Evolutionary conservation across 2,888 invertebrate species (phyloP).

Genomic region (Nomada ferruginata): DNA sequence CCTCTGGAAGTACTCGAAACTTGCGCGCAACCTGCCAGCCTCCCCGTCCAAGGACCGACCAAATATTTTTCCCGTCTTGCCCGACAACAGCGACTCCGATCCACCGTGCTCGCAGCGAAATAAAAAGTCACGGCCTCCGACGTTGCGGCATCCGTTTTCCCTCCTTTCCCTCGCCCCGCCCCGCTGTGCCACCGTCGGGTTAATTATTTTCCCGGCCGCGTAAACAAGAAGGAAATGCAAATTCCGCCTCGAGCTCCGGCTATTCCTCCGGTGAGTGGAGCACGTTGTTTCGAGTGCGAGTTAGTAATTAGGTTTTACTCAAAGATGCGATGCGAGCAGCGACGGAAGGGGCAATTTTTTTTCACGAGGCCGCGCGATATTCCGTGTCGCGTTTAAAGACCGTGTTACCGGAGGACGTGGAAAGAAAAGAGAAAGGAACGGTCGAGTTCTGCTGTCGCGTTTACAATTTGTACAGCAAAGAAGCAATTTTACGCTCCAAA

Average conservation of each 20-base stretch:
- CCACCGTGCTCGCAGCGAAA: conserved; percentile 4
- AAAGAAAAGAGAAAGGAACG: no score
- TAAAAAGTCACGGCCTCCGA: conserved; percentile 28
- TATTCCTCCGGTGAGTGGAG: conserved; percentile 15
- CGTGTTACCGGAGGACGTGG: not conserved
- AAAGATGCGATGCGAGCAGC: not conserved
- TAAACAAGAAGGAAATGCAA: conserved; percentile 55
- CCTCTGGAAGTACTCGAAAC: conserved; percentile 55
- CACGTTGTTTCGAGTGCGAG: conserved; percentile 44
- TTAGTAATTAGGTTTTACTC: conserved; percentile 53
- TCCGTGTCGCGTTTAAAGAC: conserved; percentile 13
- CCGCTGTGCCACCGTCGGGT: conserved; percentile 17
- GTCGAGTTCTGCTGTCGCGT: not conserved
- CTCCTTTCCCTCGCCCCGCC: not conserved
- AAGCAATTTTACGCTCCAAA: conserved; percentile 53
- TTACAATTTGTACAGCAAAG: conserved; percentile 23
- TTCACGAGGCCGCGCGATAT: not conserved
- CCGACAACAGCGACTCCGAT: conserved; percentile 16
- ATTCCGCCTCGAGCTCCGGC: conserved; percentile 8
- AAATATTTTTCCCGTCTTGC: conserved; percentile 60
- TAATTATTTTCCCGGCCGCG: conserved; percentile 59
- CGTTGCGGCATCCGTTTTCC: conserved; percentile 13
- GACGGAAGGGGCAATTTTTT: not conserved
- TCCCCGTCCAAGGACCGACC: conserved; percentile 57
- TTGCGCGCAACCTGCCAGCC: conserved; percentile 65